Percentiles rank a stretch among this genome's conserved stretches.
Conservation (phyloP, 1,140 invertebrate species). For the Drosophila pseudoobscura region DNA sequence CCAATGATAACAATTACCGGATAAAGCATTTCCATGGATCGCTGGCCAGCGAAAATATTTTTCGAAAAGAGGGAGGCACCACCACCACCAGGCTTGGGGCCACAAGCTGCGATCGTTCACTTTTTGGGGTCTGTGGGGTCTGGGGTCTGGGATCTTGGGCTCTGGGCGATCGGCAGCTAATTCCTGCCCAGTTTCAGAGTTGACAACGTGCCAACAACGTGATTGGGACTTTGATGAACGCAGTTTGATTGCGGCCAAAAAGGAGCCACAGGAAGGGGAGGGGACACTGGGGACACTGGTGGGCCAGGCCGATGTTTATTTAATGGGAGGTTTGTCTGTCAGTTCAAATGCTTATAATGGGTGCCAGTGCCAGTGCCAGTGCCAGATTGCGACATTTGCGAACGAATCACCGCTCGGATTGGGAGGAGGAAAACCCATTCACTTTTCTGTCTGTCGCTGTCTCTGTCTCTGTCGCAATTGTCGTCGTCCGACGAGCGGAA, state of each 20-base stretch:
- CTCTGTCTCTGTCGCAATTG: constrained; percentile 62
- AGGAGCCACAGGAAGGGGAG: background rate
- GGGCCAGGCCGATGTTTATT: constrained; percentile 45
- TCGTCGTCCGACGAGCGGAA: constrained; percentile 49
- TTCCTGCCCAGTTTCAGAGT: constrained; percentile 4
- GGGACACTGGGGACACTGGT: background rate
- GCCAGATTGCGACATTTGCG: constrained; percentile 76
- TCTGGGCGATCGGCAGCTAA: constrained; percentile 30
- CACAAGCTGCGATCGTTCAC: background rate
- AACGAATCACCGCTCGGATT: constrained; percentile 44
- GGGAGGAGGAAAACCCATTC: constrained; percentile 60
- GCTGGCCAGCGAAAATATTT: constrained; percentile 13
- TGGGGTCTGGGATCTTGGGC: background rate
- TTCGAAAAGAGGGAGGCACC: constrained; percentile 2
- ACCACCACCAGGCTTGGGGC: too few relatives aligned
- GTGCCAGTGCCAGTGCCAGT: constrained; percentile 58
- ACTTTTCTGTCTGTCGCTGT: constrained; percentile 54
- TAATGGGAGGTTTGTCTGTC: constrained; percentile 55
- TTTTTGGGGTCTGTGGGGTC: background rate
- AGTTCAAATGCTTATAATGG: constrained; percentile 48
- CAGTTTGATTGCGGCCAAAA: constrained; percentile 53
- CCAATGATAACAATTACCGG: constrained; percentile 34
- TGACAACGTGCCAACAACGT: constrained; percentile 32
- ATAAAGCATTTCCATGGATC: constrained; percentile 38
- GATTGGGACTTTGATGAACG: constrained; percentile 72